Percentiles rank a stretch among this genome's conserved stretches.
Conservation (phyloP, 2,113 vertebrate genomes). For the Salvelinus sp. region DNA sequence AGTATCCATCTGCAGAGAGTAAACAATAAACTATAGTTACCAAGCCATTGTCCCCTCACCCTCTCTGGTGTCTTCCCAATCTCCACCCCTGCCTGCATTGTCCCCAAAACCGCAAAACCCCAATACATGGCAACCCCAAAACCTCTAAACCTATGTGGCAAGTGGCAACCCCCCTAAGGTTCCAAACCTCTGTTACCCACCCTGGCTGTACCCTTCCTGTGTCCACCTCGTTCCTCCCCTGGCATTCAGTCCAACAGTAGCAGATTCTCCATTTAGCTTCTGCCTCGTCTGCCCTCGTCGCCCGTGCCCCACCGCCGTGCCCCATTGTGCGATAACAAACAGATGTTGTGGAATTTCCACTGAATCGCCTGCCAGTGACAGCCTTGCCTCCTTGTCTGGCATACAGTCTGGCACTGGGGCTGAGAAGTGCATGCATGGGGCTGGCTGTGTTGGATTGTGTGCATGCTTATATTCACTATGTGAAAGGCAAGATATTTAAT, state of each 20-base stretch:
- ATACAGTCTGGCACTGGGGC: constrained; percentile 69
- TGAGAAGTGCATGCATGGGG: neutral
- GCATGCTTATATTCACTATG: constrained; percentile 25
- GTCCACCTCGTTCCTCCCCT: constrained; percentile 37
- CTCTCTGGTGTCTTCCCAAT: neutral
- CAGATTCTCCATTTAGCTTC: constrained; percentile 44
- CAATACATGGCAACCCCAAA: constrained; percentile 39
- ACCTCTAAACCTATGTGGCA: constrained; percentile 50
- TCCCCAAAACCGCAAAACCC: constrained; percentile 34
- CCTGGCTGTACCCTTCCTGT: neutral
- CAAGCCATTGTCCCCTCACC: neutral
- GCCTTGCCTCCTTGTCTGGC: constrained; percentile 74
- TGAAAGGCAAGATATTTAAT: constrained; percentile 1
- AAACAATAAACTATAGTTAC: neutral
- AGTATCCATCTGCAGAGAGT: constrained; percentile 1
- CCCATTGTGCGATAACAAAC: constrained; percentile 87
- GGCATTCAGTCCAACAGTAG: constrained; percentile 54
- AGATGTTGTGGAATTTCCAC: constrained; percentile 95
- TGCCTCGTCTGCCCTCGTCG: constrained; percentile 53
- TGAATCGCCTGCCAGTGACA: constrained; percentile 81
- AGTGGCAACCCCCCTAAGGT: constrained; percentile 40
- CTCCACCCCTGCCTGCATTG: neutral
- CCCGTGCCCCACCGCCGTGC: constrained; percentile 28
- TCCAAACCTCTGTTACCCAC: constrained; percentile 34
- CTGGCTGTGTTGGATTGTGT: constrained; percentile 22